Evolutionary conservation across 2,797 vertebrate genomes (phyloP).

Genomic region (Erpetoichthys calabaricus): DNA sequence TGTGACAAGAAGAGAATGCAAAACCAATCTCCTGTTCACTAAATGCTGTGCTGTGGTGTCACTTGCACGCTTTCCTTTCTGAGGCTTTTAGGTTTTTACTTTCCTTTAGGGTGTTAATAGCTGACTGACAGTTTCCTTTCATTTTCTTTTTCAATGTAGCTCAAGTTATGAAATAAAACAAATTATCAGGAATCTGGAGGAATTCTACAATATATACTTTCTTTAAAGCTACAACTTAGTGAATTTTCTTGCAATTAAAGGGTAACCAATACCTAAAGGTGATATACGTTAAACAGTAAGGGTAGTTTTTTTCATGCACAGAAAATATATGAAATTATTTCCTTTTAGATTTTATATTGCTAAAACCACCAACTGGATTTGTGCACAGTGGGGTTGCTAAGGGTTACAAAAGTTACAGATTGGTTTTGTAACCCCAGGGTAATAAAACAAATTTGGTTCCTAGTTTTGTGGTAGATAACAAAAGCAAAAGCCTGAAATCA

Average conservation of each 20-base stretch:
- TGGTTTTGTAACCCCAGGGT: background rate
- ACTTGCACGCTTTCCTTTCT: slow-evolving; percentile 34
- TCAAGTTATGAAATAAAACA: background rate
- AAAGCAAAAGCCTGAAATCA: background rate
- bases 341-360: background rate
- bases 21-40: slow-evolving; percentile 29
- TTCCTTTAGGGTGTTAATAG: slow-evolving; percentile 43
- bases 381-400: background rate
- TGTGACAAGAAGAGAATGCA: slow-evolving; percentile 46
- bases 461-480: background rate
- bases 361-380: background rate
- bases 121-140: slow-evolving; percentile 35
- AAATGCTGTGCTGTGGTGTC: slow-evolving; percentile 13
- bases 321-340: too few species aligned
- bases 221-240: too few species aligned
- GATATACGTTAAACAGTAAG: too few species aligned
- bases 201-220: too few species aligned
- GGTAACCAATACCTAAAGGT: too few species aligned
- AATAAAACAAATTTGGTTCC: background rate
- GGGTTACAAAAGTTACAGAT: background rate
- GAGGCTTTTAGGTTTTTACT: slow-evolving; percentile 15
- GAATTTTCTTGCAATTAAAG: too few species aligned
- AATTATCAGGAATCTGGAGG: background rate
- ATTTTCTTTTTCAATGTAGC: slow-evolving; percentile 12
- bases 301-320: too few species aligned